Evolutionary conservation across 1,140 invertebrate species (phyloP), one percentile per base, ranked within the genome.

Genomic region (Papilio polytes): DNA sequence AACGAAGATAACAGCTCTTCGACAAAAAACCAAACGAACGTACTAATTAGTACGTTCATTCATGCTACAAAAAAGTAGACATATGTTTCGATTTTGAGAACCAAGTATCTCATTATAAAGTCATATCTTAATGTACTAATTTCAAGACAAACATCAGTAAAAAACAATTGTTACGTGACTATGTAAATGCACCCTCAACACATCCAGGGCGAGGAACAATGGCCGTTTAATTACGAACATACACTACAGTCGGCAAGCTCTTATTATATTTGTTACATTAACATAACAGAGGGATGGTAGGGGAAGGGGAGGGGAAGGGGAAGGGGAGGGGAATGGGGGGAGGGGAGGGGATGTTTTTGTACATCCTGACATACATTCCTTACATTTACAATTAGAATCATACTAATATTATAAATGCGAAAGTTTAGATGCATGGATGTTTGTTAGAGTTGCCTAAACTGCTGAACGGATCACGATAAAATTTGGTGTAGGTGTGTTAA

Each of bases 191-290:
- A 59, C 18, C 53, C 59, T 72, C 78, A 83, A 80, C 81, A 85
- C 82, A 83, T 80, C 46, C 81, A 79, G 56, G 66, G 26, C 81
- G 36, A 59, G 41, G 56, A 81, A 82, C 83, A 86, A 82, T 86
- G 81, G 78, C n/a, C 78, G 82, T 80, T 86, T 85, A 86, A 86
- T 86, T 86, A 86, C 83, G 51, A 84, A 81, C 82, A 76, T 83
- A 84, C 83, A 80, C 31, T 76, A 76, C 74, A 63, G 41, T 26
- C 53, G 72, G 44, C 74, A 51, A 26, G 74, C 41, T 76, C 44
- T 76, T 76, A 76, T 46, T 48, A 76, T 76, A 20, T 76, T 76
- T 76, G 44, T 76, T 70, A 70, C 63, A 70, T 70, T 70, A 70
- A 70, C 63, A 70, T 70, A 31, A 70, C 63, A 70, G 63, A 70